A percentile compares a stretch with the other conserved stretches of the same genome.
Evolutionary conservation across 2,113 vertebrate species (phyloP).

Genomic region (Conger conger): DNA sequence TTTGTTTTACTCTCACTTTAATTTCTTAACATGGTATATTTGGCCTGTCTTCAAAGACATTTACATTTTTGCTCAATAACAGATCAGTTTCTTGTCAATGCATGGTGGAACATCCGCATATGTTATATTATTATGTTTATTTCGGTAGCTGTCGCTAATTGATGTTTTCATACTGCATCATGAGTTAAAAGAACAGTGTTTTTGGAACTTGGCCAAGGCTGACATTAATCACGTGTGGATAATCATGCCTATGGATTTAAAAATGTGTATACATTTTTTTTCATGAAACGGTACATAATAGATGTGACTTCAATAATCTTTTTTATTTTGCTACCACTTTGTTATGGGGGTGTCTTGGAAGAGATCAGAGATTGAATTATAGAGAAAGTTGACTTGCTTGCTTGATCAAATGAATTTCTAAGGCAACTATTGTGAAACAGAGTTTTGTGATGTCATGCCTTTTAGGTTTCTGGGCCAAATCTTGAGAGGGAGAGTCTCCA

Average conservation of each 20-base stretch:
- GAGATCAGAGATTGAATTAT: not conserved
- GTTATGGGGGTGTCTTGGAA: not conserved
- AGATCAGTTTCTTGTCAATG: not conserved
- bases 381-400: too few species aligned
- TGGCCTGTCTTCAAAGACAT: not conserved
- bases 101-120: not conserved
- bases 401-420: not conserved
- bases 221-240: not conserved
- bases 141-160: not conserved
- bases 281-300: not conserved
- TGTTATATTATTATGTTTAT: not conserved
- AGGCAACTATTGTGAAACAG: too few species aligned
- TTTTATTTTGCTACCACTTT: not conserved
- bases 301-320: not conserved
- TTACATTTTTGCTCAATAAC: not conserved
- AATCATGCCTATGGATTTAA: not conserved
- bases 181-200: not conserved
- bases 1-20: not conserved
- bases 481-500: too few species aligned
- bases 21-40: not conserved
- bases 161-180: not conserved
- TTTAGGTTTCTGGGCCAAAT: too few species aligned
- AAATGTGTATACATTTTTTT: not conserved
- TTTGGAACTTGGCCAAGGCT: not conserved
- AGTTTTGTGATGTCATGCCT: too few species aligned